Percentiles rank a stretch among this genome's conserved stretches.
Conservation (phyloP, 1,140 invertebrate genomes). For the Rhynchophorus ferrugineus region DNA sequence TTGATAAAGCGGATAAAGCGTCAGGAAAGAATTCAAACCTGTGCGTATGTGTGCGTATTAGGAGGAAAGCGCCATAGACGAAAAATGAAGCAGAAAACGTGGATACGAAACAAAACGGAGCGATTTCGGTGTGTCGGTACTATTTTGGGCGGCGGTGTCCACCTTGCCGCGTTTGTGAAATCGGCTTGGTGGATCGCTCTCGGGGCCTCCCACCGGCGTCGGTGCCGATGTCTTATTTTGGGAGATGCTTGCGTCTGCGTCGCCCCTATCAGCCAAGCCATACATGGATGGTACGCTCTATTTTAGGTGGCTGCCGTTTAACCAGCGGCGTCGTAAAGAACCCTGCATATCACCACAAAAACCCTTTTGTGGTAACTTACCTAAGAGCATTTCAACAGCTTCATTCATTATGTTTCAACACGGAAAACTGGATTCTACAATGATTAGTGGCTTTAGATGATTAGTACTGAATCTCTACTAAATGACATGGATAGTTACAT, state of each 20-base stretch:
- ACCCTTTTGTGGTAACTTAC: no score
- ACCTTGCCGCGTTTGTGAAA: slow-evolving; percentile 23
- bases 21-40: no score
- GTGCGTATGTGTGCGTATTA: no score
- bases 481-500: no score
- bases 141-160: slow-evolving; percentile 21
- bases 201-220: slow-evolving; percentile 21
- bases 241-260: slow-evolving; percentile 25
- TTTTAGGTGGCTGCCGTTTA: slow-evolving; percentile 17
- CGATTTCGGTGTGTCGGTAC: slow-evolving; percentile 21
- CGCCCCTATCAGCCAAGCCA: slow-evolving; percentile 20
- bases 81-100: not conserved
- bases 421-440: no score
- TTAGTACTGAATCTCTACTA: no score
- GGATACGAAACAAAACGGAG: slow-evolving; percentile 3
- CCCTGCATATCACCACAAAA: no score
- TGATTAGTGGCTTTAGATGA: no score
- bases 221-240: slow-evolving; percentile 25
- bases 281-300: slow-evolving; percentile 28
- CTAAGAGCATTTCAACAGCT: no score
- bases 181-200: slow-evolving; percentile 10
- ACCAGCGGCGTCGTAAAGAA: not conserved
- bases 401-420: no score
- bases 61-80: no score
- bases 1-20: no score